Evolutionary conservation across 2,888 invertebrate genomes (phyloP), one percentile per base, ranked within the genome.

Genomic region (Dicyrtoma fusca): DNA sequence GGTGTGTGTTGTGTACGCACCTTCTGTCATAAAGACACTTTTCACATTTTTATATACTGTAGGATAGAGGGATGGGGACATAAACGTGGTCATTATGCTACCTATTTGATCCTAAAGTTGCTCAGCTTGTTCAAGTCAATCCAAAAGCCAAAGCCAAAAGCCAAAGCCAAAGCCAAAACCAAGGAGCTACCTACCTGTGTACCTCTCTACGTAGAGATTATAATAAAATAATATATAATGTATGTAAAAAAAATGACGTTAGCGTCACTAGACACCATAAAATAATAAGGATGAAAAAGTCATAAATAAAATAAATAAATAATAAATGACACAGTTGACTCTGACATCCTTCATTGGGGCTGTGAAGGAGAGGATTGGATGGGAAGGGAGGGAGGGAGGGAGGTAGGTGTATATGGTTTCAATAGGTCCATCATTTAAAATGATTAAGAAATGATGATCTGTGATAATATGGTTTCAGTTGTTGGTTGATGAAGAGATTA

Each of bases 391-490:
- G 47, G 47, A 1, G 47, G 19, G 45, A 23, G 3, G 23, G 45
- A 23, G 14, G 19, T 10, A 64, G 64, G 11, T 26, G 69, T 62
- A 42, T 34, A 53, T 66, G 66, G 66, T 66, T 66, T 53, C 53
- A 53, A 51, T 53, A 26, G 51, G 45, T 64, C 47, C 21, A 53
- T 66, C 49, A 26, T 66, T 53, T 49, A 53, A 64, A 51, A 63
- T 71, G 63, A 71, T 71, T 71, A 71, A 71, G 71, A 55, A 71
- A 63, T 63, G 69, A 59, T 69, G 69, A 69, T 69, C 51, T 23
- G 57, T 44, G 47, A 69, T 69, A 59, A 69, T 69, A 69, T 57
- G 42, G 57, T 57, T 34, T 57, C 45, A 26, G 51, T n/a, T 10
- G 23, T 26, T 44, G 44, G 68, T 55, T 70, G 71, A 71, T 71